Percentiles rank a stretch among this genome's conserved stretches.
Conservation (phyloP, 2,113 vertebrate species). For the Lathamus discolor region DNA sequence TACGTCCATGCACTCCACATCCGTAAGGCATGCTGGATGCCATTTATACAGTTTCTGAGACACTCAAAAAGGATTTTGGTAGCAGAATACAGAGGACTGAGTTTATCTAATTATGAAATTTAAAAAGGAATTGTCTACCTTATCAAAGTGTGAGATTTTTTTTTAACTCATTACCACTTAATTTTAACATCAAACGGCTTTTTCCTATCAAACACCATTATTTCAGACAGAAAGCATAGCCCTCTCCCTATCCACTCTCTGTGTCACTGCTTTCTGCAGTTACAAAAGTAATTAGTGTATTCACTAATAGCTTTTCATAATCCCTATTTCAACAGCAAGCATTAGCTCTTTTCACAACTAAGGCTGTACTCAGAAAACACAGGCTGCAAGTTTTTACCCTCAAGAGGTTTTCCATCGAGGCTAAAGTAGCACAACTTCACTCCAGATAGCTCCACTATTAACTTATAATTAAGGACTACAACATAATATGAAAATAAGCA, state of each 20-base stretch:
- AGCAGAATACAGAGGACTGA: background rate
- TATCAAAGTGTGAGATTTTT: background rate
- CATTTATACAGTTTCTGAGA: background rate
- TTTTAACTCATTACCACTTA: background rate
- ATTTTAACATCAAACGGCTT: background rate
- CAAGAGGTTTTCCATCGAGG: background rate
- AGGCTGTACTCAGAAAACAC: background rate
- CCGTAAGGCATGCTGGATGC: background rate
- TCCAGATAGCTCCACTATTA: background rate
- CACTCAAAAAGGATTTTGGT: background rate
- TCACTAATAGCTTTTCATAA: background rate
- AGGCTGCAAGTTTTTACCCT: background rate
- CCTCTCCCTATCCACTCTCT: background rate
- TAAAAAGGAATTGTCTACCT: background rate
- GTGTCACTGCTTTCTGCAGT: background rate
- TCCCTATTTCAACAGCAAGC: background rate
- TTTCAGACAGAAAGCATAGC: background rate
- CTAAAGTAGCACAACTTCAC: background rate
- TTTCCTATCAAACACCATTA: background rate
- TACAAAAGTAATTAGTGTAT: background rate
- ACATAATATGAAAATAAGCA: background rate
- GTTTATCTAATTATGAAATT: background rate
- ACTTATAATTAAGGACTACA: background rate
- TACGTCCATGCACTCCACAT: accelerated
- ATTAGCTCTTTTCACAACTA: background rate